These are phyloP conservation scores for Dorcus hopei DNA, from an alignment of 2,888 invertebrate species.

Conservation along the genomic window DNA sequence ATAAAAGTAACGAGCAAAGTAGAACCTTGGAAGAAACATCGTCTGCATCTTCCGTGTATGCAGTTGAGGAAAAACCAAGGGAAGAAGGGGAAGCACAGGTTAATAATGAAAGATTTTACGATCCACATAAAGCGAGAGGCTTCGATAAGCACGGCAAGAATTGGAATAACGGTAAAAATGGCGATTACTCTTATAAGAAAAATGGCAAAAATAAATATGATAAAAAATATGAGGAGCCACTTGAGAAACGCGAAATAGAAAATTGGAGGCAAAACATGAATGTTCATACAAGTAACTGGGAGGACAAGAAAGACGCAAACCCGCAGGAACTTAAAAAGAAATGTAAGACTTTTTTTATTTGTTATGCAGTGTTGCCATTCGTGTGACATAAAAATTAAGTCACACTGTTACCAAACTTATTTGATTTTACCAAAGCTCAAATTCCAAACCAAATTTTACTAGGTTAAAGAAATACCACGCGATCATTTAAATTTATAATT, in stretches of 20 bases:
- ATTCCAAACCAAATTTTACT: too few species aligned
- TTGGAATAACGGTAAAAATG: conserved; percentile 21
- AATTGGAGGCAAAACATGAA: conserved; percentile 10
- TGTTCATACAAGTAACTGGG: not conserved
- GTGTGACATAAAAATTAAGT: too few species aligned
- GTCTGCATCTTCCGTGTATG: not conserved
- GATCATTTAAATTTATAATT: too few species aligned
- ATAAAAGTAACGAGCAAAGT: not conserved
- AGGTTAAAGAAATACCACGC: too few species aligned
- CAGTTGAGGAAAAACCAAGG: not conserved
- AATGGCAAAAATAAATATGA: conserved; percentile 14
- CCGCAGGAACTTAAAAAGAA: conserved; percentile 6
- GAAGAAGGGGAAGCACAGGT: not conserved
- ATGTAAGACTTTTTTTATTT: not conserved
- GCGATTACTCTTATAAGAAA: conserved; percentile 5
- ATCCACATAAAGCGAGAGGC: conserved; percentile 25
- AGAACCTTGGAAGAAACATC: not conserved
- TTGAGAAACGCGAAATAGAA: not conserved
- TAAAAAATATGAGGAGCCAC: conserved; percentile 7
- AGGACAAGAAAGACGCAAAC: not conserved
- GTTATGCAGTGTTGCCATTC: too few species aligned
- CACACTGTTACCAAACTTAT: too few species aligned
- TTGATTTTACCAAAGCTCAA: too few species aligned
- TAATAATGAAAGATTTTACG: not conserved
- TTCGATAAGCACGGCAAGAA: conserved; percentile 33